Conservation (phyloP, 2,797 vertebrate genomes). For the Cyprinella venusta region DNA sequence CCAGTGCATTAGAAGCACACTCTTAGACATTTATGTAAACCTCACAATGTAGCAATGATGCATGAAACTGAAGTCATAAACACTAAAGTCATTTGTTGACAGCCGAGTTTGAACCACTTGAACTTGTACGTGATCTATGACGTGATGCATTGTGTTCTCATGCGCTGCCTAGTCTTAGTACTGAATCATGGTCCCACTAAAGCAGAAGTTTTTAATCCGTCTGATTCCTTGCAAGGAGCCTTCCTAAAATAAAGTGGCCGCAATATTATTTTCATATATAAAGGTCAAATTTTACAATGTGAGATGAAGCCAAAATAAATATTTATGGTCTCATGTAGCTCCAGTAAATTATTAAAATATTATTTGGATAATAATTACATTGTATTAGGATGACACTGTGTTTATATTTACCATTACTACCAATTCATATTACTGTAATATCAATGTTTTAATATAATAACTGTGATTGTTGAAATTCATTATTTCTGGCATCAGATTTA, state of each 20-base stretch:
- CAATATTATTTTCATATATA: background rate
- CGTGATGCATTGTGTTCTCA: background rate
- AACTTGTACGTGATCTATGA: conserved; percentile 11
- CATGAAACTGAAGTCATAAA: conserved; percentile 47
- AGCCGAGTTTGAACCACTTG: conserved; percentile 1
- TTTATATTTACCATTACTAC: background rate
- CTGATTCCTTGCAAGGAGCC: background rate
- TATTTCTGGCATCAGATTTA: too few relatives aligned
- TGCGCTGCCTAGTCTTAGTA: background rate
- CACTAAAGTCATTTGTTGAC: conserved; percentile 8
- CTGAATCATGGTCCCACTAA: background rate
- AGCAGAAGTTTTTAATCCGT: background rate
- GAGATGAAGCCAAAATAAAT: too few relatives aligned
- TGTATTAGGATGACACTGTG: background rate
- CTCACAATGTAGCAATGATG: conserved; percentile 17
- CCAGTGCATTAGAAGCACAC: background rate
- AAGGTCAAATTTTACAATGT: background rate
- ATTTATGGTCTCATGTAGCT: background rate
- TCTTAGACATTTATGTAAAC: background rate
- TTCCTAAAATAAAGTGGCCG: background rate
- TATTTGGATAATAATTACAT: background rate
- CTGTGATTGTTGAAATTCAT: too few relatives aligned
- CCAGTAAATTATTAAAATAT: background rate
- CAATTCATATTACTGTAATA: background rate
- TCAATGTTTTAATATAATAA: background rate